Percentiles rank a stretch among this genome's conserved stretches.
Conservation (phyloP, 2,797 vertebrate species). For the Oreortyx pictus region DNA sequence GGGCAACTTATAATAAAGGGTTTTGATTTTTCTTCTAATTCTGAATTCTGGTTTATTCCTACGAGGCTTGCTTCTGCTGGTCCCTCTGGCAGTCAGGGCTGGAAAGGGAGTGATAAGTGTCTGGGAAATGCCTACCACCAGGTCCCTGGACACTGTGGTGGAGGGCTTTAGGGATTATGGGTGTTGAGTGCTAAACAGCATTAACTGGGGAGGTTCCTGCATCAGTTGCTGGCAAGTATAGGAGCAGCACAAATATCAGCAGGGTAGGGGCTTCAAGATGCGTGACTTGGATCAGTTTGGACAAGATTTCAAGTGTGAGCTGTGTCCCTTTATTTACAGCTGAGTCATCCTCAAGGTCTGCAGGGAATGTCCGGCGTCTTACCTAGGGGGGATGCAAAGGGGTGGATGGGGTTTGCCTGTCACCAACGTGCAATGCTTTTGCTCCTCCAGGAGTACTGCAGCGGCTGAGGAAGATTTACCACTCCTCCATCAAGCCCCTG, state of each 20-base stretch:
- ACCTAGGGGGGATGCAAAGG: not conserved
- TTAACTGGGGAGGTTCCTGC: not conserved
- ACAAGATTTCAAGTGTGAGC: not conserved
- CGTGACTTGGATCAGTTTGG: not conserved
- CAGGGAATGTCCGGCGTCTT: not conserved
- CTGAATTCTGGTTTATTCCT: not conserved
- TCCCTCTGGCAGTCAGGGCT: not conserved
- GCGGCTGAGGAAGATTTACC: slow-evolving; percentile 94
- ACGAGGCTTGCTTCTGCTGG: not conserved
- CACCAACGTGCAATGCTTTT: not conserved
- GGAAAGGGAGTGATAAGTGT: not conserved
- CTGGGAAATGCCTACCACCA: not conserved
- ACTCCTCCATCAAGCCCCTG: slow-evolving; percentile 94
- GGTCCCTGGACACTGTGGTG: not conserved
- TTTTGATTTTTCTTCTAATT: not conserved
- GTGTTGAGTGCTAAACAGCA: not conserved
- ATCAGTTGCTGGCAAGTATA: not conserved
- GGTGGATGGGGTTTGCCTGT: not conserved
- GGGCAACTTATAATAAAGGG: not conserved
- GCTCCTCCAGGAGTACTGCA: slow-evolving; percentile 85
- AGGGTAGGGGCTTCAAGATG: not conserved
- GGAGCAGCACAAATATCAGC: not conserved
- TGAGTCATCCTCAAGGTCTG: not conserved
- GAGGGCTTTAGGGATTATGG: not conserved
- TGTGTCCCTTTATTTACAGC: not conserved